These are phyloP conservation scores for Wasmannia auropunctata DNA, from an alignment of 1,140 invertebrate genomes.

Conservation along the genomic window DNA sequence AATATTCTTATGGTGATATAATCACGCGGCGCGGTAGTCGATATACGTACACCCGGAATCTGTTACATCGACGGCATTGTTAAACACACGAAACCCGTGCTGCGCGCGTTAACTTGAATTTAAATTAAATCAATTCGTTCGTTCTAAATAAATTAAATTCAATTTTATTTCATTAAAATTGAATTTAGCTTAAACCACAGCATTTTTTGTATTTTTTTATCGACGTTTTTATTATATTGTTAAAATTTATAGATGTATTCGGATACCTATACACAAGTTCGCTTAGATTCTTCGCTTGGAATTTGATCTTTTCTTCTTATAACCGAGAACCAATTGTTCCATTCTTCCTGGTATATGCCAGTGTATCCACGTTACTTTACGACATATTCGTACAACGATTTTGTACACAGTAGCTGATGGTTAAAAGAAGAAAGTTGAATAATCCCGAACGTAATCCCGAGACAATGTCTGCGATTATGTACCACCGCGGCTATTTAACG, in stretches of 20 bases:
- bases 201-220: not conserved
- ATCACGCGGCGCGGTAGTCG: not conserved
- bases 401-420: not conserved
- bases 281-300: not conserved
- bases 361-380: not conserved
- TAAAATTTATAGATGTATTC: not conserved
- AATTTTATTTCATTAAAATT: slow-evolving; percentile 8
- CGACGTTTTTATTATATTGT: not conserved
- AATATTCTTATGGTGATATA: not conserved
- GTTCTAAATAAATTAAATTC: no score
- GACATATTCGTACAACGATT: not conserved
- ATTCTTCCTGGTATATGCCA: not conserved
- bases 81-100: not conserved
- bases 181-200: not conserved
- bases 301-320: not conserved
- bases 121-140: not conserved
- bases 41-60: not conserved
- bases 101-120: not conserved
- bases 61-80: not conserved
- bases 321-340: not conserved
- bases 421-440: slow-evolving; percentile 17
- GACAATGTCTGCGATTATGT: slow-evolving; percentile 17
- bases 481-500: not conserved
- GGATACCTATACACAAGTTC: not conserved
- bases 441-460: not conserved